Evolutionary conservation across 2,113 vertebrate species (phyloP), one percentile per base, ranked within the genome.

Genomic region (Picathartes gymnocephalus): DNA sequence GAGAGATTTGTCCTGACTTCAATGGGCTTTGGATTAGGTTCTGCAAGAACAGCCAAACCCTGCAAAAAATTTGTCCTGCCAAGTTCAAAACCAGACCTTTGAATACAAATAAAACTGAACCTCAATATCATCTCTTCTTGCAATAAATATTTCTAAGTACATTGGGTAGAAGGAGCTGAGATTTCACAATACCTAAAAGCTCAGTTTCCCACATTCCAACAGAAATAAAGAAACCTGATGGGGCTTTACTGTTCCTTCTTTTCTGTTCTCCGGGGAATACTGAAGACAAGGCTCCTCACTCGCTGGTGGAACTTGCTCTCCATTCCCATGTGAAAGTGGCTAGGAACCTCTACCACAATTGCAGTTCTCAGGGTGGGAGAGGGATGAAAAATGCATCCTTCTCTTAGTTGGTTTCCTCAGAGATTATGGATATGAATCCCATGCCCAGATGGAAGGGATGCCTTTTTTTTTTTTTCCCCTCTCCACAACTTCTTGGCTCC

Each of bases 41-140:
- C 85, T 96, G 83, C 69, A 95, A 74, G 95, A 95, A 68, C 79
- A 92, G 95, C 94, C 93, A 97, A 97, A 94, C 90, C 90, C 92
- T 90, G 82, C 82, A 93, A 96, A 96, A 96, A 95, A 78, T 18
- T 61, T 91, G 60, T 88, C 76, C 92, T 96, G 95, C 92, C 93
- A 96, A 93, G 92, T 93, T 96, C 95, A 90, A 97, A 96, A 96
- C 85, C 88, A 96, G 93, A 96, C 78, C 88, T 96, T 95, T 81
- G 95, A 93, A 84, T 68, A 90, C 86, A 95, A 96, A 94, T 96
- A 96, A 96, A 96, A 88, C 76, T 72, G 92, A 94, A 96, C 90
- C 92, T 95, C 82, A 96, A 81, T 96, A 97, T 94, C 93, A 93
- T 95, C 88, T 94, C 60, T 78, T 90, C 71, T 91, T 78, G 87